A percentile compares a stretch with the other conserved stretches of the same genome.
phyloP scores from a whole-genome alignment of 2,113 vertebrate species.

The Podocnemis expansa region DNA sequence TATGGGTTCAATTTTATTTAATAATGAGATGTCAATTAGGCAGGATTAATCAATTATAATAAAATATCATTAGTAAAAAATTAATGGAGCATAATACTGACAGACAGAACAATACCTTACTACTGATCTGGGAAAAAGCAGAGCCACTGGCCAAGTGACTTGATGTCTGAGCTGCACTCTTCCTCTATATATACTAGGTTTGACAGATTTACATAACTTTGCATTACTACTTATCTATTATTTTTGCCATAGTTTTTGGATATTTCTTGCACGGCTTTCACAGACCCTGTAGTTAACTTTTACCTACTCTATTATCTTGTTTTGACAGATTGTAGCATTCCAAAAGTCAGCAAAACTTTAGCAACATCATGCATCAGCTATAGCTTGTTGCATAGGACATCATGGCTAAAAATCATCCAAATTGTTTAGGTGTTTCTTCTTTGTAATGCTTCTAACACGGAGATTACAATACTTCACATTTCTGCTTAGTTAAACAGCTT shows the following conservation, averaged over 20 bases:
- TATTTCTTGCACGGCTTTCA: not conserved
- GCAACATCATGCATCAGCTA: too few relatives aligned
- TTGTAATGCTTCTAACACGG: not conserved
- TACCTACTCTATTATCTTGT: not conserved
- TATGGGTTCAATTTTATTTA: too few relatives aligned
- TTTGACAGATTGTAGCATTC: not conserved
- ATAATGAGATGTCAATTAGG: too few relatives aligned
- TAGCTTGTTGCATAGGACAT: too few relatives aligned
- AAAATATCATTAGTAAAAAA: not conserved
- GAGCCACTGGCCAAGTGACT: not conserved
- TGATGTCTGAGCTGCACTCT: not conserved
- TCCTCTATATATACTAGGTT: not conserved
- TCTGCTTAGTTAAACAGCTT: not conserved
- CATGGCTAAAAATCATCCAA: too few relatives aligned
- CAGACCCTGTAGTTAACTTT: not conserved
- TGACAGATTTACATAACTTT: not conserved
- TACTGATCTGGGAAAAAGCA: not conserved
- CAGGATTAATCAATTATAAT: too few relatives aligned
- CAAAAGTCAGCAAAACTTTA: not conserved
- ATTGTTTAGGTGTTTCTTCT: too few relatives aligned
- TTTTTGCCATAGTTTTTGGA: not conserved
- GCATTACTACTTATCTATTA: not conserved
- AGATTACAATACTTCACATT: not conserved
- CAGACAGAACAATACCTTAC: not conserved
- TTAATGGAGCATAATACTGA: not conserved